A percentile compares a stretch with the other conserved stretches of the same genome.
phyloP scores from a whole-genome alignment of 64 coral and sea anemone species.

The Orbicella faveolata region DNA sequence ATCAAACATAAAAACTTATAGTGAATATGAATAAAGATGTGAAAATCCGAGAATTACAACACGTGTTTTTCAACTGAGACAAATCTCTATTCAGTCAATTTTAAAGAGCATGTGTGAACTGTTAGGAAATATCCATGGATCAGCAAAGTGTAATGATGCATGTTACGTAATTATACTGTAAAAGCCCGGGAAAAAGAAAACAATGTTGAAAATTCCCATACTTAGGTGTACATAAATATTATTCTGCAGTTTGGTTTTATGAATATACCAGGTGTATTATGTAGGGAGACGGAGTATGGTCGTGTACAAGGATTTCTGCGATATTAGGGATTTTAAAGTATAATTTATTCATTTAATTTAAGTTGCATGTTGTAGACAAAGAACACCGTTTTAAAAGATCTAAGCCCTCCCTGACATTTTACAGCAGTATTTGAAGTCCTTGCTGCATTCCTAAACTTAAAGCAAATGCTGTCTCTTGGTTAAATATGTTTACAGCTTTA shows the following conservation, averaged over 20 bases:
- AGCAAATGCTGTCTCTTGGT: too few relatives aligned
- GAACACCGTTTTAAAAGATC: not conserved
- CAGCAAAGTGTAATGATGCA: not conserved
- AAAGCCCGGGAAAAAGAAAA: not conserved
- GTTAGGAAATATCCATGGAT: not conserved
- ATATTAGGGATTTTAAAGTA: not conserved
- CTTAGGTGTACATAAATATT: slow-evolving; percentile 3
- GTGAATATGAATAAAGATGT: too few relatives aligned
- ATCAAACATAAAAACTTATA: too few relatives aligned
- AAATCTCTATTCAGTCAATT: not conserved
- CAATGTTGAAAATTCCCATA: not conserved
- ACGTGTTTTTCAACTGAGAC: too few relatives aligned
- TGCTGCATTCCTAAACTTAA: not conserved
- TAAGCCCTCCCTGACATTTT: not conserved
- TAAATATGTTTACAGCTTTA: too few relatives aligned
- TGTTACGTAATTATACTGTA: not conserved
- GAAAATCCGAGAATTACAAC: too few relatives aligned
- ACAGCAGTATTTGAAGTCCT: not conserved
- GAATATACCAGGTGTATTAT: slow-evolving; percentile 6
- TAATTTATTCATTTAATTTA: slow-evolving; percentile 37
- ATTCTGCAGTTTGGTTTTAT: not conserved
- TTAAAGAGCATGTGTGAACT: not conserved
- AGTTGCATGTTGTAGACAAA: not conserved
- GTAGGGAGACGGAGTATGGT: not conserved
- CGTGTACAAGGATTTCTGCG: not conserved